Conservation (phyloP, 2,888 invertebrate genomes). For the Rotaria macrura region DNA sequence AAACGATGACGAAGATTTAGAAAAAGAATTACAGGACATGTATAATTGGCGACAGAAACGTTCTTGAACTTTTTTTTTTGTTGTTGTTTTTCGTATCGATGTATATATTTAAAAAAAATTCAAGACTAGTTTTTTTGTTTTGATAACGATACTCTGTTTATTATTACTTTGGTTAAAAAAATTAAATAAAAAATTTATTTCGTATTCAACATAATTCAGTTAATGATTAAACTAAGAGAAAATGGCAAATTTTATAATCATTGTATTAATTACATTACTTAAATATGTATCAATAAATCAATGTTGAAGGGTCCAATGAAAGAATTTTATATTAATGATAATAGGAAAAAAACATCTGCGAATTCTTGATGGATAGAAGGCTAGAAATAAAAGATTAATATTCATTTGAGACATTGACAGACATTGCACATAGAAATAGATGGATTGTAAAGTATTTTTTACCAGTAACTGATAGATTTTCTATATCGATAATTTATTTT, state of each 20-base stretch:
- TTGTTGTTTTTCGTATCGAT: neutral
- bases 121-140: neutral
- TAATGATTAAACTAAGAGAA: no score
- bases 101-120: neutral
- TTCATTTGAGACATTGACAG: neutral
- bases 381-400: no score
- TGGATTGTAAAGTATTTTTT: neutral
- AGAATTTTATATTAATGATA: no score
- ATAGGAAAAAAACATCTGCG: no score
- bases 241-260: no score
- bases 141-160: neutral
- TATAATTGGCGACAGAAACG: constrained; percentile 16
- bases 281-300: no score
- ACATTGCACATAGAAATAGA: neutral
- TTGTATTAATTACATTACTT: neutral
- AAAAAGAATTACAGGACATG: constrained; percentile 6
- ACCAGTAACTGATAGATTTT: neutral
- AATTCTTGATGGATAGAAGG: no score
- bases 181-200: neutral
- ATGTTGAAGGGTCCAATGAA: no score
- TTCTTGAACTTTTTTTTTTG: neutral
- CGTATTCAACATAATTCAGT: neutral
- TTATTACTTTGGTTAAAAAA: neutral
- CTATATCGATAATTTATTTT: neutral
- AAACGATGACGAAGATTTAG: neutral